A percentile compares a stretch with the other conserved stretches of the same genome.
Evolutionary conservation across 2,888 invertebrate species (phyloP).

Genomic region (Pseudanteris insignis): DNA sequence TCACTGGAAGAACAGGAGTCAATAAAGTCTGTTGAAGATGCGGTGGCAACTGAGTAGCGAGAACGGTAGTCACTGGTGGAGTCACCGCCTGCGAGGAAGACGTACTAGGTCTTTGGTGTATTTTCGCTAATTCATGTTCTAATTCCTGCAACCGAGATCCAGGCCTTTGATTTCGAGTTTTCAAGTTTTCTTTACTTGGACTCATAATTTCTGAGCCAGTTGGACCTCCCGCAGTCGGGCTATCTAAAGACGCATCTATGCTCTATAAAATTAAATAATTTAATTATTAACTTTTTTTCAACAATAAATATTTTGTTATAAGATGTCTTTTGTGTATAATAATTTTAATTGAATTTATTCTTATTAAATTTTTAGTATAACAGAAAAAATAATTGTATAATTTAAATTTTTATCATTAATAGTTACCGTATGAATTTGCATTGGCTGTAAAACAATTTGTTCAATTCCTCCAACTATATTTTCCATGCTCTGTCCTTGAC

Average conservation of each 20-base stretch:
- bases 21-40: conserved; percentile 49
- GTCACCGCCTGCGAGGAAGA: conserved; percentile 57
- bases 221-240: conserved; percentile 54
- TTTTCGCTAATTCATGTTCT: conserved; percentile 66
- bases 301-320: too few species aligned
- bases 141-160: conserved; percentile 62
- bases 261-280: conserved; percentile 10
- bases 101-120: conserved; percentile 62
- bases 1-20: conserved; percentile 50
- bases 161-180: conserved; percentile 55
- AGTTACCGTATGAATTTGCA: conserved; percentile 53
- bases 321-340: too few species aligned
- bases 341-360: too few species aligned
- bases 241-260: conserved; percentile 48
- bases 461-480: conserved; percentile 46
- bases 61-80: conserved; percentile 53
- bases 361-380: too few species aligned
- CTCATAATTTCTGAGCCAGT: conserved; percentile 57
- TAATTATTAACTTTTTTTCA: too few species aligned
- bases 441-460: conserved; percentile 36
- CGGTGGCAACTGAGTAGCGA: conserved; percentile 32
- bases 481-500: conserved; percentile 33
- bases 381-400: too few species aligned
- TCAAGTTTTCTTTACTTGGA: conserved; percentile 60
- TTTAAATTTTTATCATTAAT: too few species aligned